These are phyloP conservation scores for Chaetophractus vellerosus DNA, from an alignment of 2,797 vertebrate genomes.

Conservation along the genomic window DNA sequence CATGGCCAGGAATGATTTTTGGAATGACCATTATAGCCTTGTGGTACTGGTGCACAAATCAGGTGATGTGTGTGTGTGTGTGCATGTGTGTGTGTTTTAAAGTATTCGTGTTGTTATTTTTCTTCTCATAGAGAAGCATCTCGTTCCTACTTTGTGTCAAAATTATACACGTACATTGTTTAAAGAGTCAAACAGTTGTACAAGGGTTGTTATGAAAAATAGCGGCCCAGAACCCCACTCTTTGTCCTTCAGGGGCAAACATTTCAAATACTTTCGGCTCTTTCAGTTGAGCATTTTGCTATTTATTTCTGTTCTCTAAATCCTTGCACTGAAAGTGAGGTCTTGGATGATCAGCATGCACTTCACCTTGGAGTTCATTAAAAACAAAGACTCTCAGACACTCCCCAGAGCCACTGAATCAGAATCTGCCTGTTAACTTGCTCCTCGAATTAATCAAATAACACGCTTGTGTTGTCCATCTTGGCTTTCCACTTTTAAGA, in stretches of 20 bases:
- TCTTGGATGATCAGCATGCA: not conserved
- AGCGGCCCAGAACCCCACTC: not conserved
- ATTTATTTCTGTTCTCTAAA: not conserved
- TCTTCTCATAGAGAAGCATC: conserved; percentile 22
- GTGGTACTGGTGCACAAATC: conserved; percentile 99
- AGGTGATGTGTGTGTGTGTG: conserved; percentile 89
- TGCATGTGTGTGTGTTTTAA: not conserved
- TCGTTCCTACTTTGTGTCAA: conserved; percentile 39
- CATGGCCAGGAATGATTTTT: conserved; percentile 95
- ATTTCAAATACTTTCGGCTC: not conserved
- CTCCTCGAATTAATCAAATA: not conserved
- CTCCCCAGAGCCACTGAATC: not conserved
- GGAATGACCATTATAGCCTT: conserved; percentile 93
- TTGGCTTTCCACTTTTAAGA: not conserved
- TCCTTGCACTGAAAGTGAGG: not conserved
- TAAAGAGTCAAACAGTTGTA: conserved; percentile 25
- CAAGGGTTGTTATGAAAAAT: not conserved
- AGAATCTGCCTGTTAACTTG: not conserved
- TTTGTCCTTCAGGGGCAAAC: not conserved
- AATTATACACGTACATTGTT: not conserved
- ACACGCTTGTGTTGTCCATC: not conserved
- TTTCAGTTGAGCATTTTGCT: not conserved
- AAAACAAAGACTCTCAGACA: not conserved
- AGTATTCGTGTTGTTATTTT: not conserved
- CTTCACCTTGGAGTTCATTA: not conserved